phyloP scores from a whole-genome alignment of 2,113 vertebrate species.

The Furnarius figulus region DNA sequence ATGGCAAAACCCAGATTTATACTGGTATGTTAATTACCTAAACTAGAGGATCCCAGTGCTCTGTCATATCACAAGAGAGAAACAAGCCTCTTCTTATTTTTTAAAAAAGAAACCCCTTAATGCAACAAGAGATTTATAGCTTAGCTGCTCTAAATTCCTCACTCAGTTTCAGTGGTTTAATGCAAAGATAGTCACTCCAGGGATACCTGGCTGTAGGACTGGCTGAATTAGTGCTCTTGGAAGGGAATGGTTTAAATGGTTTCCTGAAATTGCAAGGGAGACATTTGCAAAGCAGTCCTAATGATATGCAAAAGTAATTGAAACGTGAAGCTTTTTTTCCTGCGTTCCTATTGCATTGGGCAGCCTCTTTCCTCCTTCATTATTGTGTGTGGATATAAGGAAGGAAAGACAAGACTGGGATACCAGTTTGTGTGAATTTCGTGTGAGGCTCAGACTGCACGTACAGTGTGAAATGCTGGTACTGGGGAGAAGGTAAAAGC shows the following conservation, averaged over 20 bases:
- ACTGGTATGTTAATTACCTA: slow-evolving; percentile 24
- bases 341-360: background rate
- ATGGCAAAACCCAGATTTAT: slow-evolving; percentile 9
- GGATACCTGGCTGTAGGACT: background rate
- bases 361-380: background rate
- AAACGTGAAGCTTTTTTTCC: background rate
- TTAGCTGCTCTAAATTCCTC: background rate
- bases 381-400: background rate
- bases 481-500: background rate
- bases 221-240: background rate
- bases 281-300: background rate
- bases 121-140: background rate
- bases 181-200: background rate
- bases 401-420: background rate
- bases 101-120: background rate
- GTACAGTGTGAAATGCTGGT: background rate
- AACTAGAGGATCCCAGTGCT: background rate
- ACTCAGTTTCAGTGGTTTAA: background rate
- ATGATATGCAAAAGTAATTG: background rate
- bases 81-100: background rate
- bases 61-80: background rate
- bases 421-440: background rate
- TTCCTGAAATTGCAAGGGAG: background rate
- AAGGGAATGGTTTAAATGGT: background rate
- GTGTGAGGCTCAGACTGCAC: background rate